Evolutionary conservation across 2,113 vertebrate species (phyloP), one percentile per base, ranked within the genome.

Genomic region (Cyanistes caeruleus): DNA sequence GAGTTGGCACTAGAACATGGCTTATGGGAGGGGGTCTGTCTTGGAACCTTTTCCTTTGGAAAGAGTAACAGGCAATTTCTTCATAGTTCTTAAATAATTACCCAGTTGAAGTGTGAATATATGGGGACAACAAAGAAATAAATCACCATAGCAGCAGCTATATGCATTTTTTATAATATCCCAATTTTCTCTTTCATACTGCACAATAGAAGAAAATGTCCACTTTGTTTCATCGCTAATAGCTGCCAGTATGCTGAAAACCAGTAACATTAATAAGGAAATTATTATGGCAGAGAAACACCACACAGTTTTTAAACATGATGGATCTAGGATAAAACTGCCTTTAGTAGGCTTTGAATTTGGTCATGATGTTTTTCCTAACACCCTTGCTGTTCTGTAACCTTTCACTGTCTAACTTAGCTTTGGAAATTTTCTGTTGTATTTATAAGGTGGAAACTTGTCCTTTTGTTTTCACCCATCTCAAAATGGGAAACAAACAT

Each of bases 51-150:
- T 73, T 73, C 28, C n/a, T 59, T 55, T 28, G 55, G 58, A 90
- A 80, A 79, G 52, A 46, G 13, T 77, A 88, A n/a, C 13, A 33
- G 39, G 16, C 33, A 65, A n/a, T 89, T 84, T 88, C 28, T 92
- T 81, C 27, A 17, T 39, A 63, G 20, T 20, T 88, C 51, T 89
- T 89, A 85, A 90, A 70, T 74, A 95, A 90, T 92, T 86, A 92
- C 41, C 21, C 64, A 77, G 46, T 37, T 88, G 52, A 92, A 92
- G 14, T 63, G 48, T 88, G 70, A 88, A 52, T 46, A 70, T 77
- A 62, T 70, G 75, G 76, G 59, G 74, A 27, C 27, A 77, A 55
- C 46, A n/a, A 74, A 80, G 53, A 37, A 77, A 77, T 84, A 94
- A 95, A 94, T 93, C 85, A 84, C 56, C 43, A 37, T 51, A 79